These are phyloP conservation scores for Agrypnus murinus DNA, from an alignment of 2,888 invertebrate genomes.

Conservation along the genomic window DNA sequence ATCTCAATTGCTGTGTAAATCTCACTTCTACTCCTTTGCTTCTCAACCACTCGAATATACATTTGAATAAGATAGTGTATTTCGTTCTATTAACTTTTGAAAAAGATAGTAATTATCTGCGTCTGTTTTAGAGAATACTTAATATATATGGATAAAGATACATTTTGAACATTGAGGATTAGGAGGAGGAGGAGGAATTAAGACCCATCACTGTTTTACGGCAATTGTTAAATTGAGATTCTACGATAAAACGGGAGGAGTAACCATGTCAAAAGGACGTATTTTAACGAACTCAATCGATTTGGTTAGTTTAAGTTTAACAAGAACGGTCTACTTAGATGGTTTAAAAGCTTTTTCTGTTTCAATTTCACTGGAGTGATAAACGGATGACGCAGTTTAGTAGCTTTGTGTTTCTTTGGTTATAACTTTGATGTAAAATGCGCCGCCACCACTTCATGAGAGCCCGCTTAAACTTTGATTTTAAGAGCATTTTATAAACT, in stretches of 20 bases:
- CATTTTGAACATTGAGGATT: too few species aligned
- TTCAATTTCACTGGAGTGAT: conserved; percentile 48
- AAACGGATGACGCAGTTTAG: conserved; percentile 48
- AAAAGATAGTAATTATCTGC: too few species aligned
- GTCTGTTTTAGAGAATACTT: too few species aligned
- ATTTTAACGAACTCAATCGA: conserved; percentile 50
- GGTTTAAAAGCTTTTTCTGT: conserved; percentile 48
- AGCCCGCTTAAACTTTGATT: conserved; percentile 22
- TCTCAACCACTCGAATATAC: too few species aligned
- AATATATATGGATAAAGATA: too few species aligned
- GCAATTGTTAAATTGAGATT: conserved; percentile 2
- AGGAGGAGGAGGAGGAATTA: too few species aligned
- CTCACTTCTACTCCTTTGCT: too few species aligned
- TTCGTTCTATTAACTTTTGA: too few species aligned
- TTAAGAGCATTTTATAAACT: conserved; percentile 21
- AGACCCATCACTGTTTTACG: too few species aligned
- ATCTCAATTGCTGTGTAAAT: too few species aligned
- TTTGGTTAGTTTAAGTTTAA: conserved; percentile 47
- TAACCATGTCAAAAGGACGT: conserved; percentile 33
- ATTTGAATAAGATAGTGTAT: too few species aligned
- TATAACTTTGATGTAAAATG: conserved; percentile 44
- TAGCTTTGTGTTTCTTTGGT: conserved; percentile 45
- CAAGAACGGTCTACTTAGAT: conserved; percentile 47
- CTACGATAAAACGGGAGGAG: not conserved
- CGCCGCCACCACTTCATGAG: conserved; percentile 24